Evolutionary conservation across 2,888 invertebrate genomes (phyloP), one percentile per base, ranked within the genome.

Genomic region (Laothoe populi): DNA sequence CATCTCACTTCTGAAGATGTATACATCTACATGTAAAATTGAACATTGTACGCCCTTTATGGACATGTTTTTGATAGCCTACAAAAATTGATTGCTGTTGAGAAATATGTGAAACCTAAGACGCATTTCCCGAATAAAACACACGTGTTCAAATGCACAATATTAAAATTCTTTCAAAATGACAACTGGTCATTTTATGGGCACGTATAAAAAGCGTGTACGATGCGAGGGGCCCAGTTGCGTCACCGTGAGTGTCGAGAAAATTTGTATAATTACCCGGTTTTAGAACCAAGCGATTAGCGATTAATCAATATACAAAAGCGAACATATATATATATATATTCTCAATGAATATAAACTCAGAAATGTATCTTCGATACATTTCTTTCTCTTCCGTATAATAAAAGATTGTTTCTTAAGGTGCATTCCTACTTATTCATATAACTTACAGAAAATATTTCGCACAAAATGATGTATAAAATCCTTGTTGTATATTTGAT

Each of bases 201-300:
- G 69, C 74, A 73, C 67, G 76, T 74, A 79, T 78, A 84, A 82
- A 83, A 79, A 78, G 66, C 60, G 66, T 72, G 73, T 77, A 76
- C 71, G 70, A 73, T 77, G 71, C 68, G 81, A 86, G 91, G 79
- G 90, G 88, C 88, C 90, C 86, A 78, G 78, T 82, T 83, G 78
- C 88, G 84, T 88, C 87, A 87, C 74, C 74, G 76, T 79, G 77
- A 78, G 80, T 79, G 82, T 75, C 78, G 81, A 84, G 85, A 83
- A 85, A 86, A 84, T 78, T 75, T 76, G 78, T 80, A 74, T 81
- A 77, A 77, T 67, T 71, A 70, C 63, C 62, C 64, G 61, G 74
- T 69, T 69, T 71, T 64, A 61, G 74, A 67, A 69, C 67, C 63
- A 62, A 75, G 82, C 82, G 78, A 61, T 68, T 61, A 72, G 75